A percentile compares a stretch with the other conserved stretches of the same genome.
Evolutionary conservation across 2,113 vertebrate genomes (phyloP).

Genomic region (Eira barbara): DNA sequence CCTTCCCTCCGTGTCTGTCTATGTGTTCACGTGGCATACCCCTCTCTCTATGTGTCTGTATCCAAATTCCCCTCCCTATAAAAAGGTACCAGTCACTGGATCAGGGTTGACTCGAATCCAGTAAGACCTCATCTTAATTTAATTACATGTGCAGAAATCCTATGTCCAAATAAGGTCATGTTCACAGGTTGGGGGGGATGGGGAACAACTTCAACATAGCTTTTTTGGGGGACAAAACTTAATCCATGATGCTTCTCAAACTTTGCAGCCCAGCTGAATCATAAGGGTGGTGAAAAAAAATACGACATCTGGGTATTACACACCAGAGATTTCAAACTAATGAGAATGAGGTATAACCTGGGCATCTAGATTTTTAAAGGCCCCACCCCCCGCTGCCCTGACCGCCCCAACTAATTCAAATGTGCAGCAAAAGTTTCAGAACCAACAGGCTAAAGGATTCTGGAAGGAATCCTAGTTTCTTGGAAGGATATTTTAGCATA

Average conservation of each 20-base stretch:
- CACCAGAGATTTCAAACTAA: not conserved
- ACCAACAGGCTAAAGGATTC: not conserved
- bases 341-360: not conserved
- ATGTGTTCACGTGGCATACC: not conserved
- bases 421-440: not conserved
- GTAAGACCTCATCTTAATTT: not conserved
- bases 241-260: not conserved
- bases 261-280: not conserved
- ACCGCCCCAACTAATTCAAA: not conserved
- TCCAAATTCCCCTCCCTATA: not conserved
- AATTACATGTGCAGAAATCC: not conserved
- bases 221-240: not conserved
- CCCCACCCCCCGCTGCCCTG: no score
- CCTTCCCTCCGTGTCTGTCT: not conserved
- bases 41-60: not conserved
- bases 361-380: not conserved
- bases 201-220: not conserved
- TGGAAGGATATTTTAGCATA: constrained; percentile 14
- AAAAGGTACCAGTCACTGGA: not conserved
- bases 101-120: not conserved
- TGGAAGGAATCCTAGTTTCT: not conserved
- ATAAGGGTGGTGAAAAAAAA: not conserved
- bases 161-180: not conserved
- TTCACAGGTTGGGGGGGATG: not conserved
- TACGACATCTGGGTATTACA: not conserved